Conservation (phyloP, 2,888 invertebrate species). For the Tiliacea aurago region DNA sequence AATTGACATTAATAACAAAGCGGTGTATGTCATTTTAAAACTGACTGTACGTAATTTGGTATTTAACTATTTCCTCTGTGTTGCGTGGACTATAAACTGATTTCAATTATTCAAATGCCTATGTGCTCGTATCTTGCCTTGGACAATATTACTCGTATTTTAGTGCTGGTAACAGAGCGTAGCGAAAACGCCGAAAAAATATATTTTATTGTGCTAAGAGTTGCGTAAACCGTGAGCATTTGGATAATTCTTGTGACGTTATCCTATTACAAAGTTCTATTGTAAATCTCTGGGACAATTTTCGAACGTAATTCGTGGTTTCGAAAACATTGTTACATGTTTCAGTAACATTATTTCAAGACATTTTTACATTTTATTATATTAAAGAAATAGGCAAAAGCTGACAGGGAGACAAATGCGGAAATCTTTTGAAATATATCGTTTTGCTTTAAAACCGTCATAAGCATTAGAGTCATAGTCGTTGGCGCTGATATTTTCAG, state of each 20-base stretch:
- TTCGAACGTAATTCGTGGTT: conserved; percentile 2
- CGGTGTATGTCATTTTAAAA: conserved; percentile 16
- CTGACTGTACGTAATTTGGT: conserved; percentile 12
- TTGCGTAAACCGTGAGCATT: conserved; percentile 50
- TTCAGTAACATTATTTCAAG: conserved; percentile 4
- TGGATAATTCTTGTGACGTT: conserved; percentile 41
- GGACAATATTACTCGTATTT: conserved; percentile 39
- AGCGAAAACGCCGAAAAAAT: conserved; percentile 34
- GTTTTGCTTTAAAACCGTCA: not conserved
- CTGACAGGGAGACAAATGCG: not conserved
- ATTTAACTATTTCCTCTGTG: conserved; percentile 16
- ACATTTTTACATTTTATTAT: not conserved
- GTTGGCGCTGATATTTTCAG: not conserved
- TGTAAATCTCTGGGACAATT: conserved; percentile 35
- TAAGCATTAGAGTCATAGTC: not conserved
- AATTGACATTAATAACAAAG: conserved; percentile 23
- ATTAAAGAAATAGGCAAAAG: not conserved
- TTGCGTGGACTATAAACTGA: conserved; percentile 6
- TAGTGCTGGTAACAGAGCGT: conserved; percentile 55
- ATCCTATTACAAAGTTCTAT: conserved; percentile 41
- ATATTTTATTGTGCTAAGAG: conserved; percentile 44
- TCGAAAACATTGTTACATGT: conserved; percentile 11
- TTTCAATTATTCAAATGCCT: conserved; percentile 40
- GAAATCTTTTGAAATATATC: not conserved
- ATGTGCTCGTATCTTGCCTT: conserved; percentile 14